phyloP scores from a whole-genome alignment of 2,888 invertebrate genomes.

The Cephus sareptanus region DNA sequence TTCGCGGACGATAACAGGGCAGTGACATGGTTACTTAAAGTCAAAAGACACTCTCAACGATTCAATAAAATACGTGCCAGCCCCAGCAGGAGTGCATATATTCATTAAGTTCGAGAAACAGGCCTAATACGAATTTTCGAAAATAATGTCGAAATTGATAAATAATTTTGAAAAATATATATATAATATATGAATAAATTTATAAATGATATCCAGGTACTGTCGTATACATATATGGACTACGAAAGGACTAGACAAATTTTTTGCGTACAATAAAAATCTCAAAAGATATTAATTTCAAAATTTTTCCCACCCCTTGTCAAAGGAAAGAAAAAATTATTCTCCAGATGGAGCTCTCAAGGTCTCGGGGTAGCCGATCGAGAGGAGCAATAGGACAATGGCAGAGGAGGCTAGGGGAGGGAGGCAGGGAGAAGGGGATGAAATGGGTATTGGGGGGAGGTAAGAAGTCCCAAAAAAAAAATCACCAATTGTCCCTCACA shows the following conservation, averaged over 20 bases:
- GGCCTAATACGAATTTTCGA: neutral
- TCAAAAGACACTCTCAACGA: neutral
- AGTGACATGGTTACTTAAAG: conserved; percentile 35
- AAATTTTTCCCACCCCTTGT: neutral
- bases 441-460: neutral
- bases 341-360: neutral
- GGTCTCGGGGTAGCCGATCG: neutral
- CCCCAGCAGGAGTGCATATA: neutral
- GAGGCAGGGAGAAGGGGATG: neutral
- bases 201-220: neutral
- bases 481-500: neutral
- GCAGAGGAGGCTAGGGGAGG: neutral
- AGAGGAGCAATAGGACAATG: neutral
- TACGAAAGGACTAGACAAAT: neutral
- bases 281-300: neutral
- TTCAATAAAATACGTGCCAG: neutral
- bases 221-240: neutral
- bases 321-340: neutral
- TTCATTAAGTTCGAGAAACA: neutral
- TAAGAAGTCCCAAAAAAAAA: neutral
- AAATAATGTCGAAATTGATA: neutral
- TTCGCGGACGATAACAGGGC: conserved; percentile 52
- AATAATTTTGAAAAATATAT: neutral
- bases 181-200: neutral
- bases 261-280: neutral